Evolutionary conservation across 2,888 invertebrate genomes (phyloP), one percentile per base, ranked within the genome.

Genomic region (Cancer borealis): DNA sequence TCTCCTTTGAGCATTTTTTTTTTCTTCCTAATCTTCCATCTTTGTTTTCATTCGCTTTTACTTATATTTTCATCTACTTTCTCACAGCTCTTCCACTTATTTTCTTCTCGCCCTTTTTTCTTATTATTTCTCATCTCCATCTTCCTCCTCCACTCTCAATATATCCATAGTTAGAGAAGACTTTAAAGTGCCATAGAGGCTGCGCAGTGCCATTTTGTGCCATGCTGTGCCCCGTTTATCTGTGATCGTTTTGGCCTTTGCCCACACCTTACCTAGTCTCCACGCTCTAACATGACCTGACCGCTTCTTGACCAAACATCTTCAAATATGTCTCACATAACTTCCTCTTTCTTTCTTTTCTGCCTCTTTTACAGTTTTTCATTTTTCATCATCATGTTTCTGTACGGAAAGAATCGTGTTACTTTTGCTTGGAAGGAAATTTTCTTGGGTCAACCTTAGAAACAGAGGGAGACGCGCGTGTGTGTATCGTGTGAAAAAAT

Each of bases 361-460:
- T 73, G 6, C 4, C 8, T 73, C 73, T 26, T n/a, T 73, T n/a
- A 73, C 66, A n/a, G 66, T 1, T 73, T 73, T 26, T 73, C 5
- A n/a, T 26, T 73, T 26, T 73, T 73, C 26, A n/a, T 47, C n/a
- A 10, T 39, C 49, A n/a, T 26, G 12, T 1, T 47, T 89, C 26
- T n/a, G 47, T 49, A 26, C n/a, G 10, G 2, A 89, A 26, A 47
- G 4, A 89, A 84, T 84, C 12, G 39, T 14, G 84, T 39, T 84
- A 14, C 14, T 14, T 84, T 39, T 1, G 14, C 26, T 14, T 84
- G 39, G 39, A n/a, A 84, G 30, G 84, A 84, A 39, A 39, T 84
- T 39, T 84, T 84, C 39, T 84, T 84, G 39, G 84, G 26, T 73
- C n/a, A 73, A 73, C 73, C 39, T 39, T 84, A 39, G 84, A 84